These are phyloP conservation scores for Phoenicopterus ruber DNA, from an alignment of 2,113 vertebrate genomes.

Conservation along the genomic window DNA sequence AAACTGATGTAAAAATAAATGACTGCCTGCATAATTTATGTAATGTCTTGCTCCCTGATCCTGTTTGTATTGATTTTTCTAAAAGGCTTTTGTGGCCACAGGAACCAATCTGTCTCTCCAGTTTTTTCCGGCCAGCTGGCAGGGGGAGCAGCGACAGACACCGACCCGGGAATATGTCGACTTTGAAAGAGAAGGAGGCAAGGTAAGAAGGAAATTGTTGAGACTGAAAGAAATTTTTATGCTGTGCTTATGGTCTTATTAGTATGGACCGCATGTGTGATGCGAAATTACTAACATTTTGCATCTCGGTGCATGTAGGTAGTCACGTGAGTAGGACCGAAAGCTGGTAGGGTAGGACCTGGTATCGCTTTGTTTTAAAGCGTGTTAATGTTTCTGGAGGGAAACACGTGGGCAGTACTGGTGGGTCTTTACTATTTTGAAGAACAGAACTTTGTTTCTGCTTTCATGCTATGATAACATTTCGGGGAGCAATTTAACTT, in stretches of 20 bases:
- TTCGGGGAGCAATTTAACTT: not conserved
- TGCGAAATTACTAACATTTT: not conserved
- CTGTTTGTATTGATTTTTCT: conserved; percentile 98
- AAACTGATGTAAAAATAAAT: conserved; percentile 89
- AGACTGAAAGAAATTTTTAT: not conserved
- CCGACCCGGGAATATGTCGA: conserved; percentile 96
- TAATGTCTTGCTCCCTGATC: conserved; percentile 90
- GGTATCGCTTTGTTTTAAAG: not conserved
- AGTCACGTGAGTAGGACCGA: not conserved
- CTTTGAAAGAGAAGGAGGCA: conserved; percentile 96
- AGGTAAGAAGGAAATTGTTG: conserved; percentile 82
- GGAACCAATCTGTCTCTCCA: conserved; percentile 99
- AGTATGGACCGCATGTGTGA: fast-evolving
- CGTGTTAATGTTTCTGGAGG: not conserved
- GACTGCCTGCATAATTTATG: conserved; percentile 97
- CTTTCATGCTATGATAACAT: not conserved
- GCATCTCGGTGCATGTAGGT: not conserved
- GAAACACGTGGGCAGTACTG: not conserved
- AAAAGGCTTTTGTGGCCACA: conserved; percentile 99
- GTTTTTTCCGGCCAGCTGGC: conserved; percentile 99
- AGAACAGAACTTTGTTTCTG: not conserved
- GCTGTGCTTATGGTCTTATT: not conserved
- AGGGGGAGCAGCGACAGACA: conserved; percentile 94
- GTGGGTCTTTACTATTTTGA: not conserved
- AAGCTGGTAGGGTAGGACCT: not conserved